These are phyloP conservation scores for Pammene aurita DNA, from an alignment of 2,888 invertebrate species.

Conservation along the genomic window DNA sequence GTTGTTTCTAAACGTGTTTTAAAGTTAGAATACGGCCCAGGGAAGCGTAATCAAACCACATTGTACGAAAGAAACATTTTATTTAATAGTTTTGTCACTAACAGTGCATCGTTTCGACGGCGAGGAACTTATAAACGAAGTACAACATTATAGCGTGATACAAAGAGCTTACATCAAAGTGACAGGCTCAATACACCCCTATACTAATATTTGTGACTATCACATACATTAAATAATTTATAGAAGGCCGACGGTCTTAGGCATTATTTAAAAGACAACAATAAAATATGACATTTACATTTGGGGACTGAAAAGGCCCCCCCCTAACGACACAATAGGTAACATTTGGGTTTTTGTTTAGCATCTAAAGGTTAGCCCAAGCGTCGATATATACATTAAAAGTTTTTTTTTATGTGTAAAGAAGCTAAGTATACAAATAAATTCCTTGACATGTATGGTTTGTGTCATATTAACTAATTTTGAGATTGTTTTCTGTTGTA, in stretches of 20 bases:
- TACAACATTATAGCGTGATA: conserved; percentile 66
- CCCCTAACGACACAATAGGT: conserved; percentile 15
- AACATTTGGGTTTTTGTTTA: conserved; percentile 12
- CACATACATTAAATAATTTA: conserved; percentile 57
- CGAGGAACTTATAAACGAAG: conserved; percentile 59
- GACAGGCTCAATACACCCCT: conserved; percentile 49
- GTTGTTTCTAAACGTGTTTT: no score
- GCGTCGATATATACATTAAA: neutral
- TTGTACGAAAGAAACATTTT: conserved; percentile 77
- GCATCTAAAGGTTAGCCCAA: conserved; percentile 15
- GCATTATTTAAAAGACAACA: conserved; percentile 55
- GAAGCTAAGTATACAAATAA: neutral
- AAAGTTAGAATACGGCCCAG: no score
- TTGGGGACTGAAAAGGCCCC: neutral
- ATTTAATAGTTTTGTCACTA: conserved; percentile 72
- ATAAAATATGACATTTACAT: conserved; percentile 29
- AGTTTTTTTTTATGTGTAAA: neutral
- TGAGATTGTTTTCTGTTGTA: no score
- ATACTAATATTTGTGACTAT: conserved; percentile 51
- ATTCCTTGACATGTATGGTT: neutral
- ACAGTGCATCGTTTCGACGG: conserved; percentile 72
- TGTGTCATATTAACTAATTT: neutral
- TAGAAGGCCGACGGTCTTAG: conserved; percentile 75
- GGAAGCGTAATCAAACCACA: conserved; percentile 53
- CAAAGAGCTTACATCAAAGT: conserved; percentile 65